phyloP scores from a whole-genome alignment of 2,888 invertebrate species.

The Chaetoderma sp. region DNA sequence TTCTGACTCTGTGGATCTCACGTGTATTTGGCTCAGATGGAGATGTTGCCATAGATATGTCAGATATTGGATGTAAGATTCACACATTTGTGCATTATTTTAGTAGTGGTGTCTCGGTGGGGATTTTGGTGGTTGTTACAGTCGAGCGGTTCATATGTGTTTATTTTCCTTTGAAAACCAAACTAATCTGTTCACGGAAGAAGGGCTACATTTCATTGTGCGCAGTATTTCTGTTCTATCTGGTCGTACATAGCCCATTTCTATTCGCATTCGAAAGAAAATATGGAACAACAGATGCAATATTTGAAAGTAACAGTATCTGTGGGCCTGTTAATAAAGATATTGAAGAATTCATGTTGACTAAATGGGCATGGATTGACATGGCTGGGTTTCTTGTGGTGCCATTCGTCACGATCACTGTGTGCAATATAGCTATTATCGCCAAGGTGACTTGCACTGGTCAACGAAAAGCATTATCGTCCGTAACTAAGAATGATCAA shows the following conservation, averaged over 20 bases:
- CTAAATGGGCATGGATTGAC: conserved; percentile 2
- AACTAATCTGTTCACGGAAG: not conserved
- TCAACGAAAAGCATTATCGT: too few species aligned
- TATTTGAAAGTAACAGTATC: not conserved
- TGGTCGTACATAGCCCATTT: not conserved
- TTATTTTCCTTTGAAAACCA: conserved; percentile 3
- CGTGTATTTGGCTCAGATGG: not conserved
- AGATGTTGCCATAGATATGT: not conserved
- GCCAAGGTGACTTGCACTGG: not conserved
- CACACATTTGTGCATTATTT: not conserved
- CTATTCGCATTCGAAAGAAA: too few species aligned
- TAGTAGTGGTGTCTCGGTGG: not conserved
- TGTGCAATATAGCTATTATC: conserved; percentile 1
- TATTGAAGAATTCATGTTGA: not conserved
- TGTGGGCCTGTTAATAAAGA: not conserved
- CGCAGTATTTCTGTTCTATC: not conserved
- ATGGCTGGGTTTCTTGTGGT: not conserved
- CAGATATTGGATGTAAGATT: conserved; percentile 5
- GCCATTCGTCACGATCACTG: not conserved
- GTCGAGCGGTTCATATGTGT: conserved; percentile 1
- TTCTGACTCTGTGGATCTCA: not conserved
- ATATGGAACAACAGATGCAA: too few species aligned
- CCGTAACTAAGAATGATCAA: too few species aligned
- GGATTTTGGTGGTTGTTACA: conserved; percentile 5
- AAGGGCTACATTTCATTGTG: not conserved